phyloP scores from a whole-genome alignment of 2,113 vertebrate species.

The Sturnus vulgaris region DNA sequence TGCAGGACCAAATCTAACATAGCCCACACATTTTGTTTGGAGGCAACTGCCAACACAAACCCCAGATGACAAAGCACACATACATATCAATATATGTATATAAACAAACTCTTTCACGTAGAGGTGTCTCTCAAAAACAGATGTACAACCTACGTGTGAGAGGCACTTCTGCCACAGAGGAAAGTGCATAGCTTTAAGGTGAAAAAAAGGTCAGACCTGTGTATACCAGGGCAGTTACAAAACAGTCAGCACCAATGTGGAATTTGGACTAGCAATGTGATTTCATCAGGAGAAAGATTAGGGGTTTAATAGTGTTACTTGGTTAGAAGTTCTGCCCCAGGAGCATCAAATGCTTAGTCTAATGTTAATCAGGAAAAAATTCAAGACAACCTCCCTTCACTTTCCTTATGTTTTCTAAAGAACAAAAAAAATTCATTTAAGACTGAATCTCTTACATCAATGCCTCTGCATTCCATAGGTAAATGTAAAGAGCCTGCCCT shows the following conservation, averaged over 20 bases:
- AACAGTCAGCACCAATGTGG: not conserved
- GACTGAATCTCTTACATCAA: not conserved
- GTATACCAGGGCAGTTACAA: not conserved
- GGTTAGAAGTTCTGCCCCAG: not conserved
- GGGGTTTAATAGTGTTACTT: not conserved
- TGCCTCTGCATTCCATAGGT: not conserved
- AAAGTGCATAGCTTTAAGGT: not conserved
- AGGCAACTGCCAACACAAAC: not conserved
- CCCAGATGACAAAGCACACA: not conserved
- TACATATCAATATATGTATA: too few species aligned
- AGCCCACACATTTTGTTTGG: not conserved
- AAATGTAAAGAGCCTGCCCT: not conserved
- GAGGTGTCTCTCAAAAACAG: not conserved
- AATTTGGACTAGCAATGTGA: not conserved
- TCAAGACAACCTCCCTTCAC: accelerated
- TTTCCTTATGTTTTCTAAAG: not conserved
- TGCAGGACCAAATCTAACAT: not conserved
- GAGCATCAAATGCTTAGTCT: not conserved
- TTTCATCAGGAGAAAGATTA: not conserved
- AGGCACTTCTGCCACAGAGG: not conserved
- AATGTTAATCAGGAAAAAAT: not conserved
- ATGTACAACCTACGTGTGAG: accelerated
- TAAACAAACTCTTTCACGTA: not conserved
- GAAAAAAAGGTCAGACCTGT: not conserved
- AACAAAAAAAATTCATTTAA: not conserved